Evolutionary conservation across 2,888 invertebrate species (phyloP).

Genomic region (Eupithecia exiguata): DNA sequence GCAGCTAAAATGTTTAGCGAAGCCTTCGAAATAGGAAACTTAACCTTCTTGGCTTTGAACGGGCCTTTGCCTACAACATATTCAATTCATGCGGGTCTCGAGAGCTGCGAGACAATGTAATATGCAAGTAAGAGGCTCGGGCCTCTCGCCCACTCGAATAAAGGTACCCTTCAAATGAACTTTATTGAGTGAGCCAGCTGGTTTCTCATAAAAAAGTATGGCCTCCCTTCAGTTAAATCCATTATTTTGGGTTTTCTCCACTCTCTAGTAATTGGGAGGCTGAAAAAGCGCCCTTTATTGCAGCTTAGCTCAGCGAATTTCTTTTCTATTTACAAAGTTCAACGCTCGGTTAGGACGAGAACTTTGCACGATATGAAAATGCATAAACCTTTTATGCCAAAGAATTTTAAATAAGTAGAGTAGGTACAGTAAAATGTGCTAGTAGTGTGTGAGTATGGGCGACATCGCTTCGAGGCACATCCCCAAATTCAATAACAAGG

Average conservation of each 20-base stretch:
- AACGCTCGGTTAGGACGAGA: slow-evolving; percentile 4
- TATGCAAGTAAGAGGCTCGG: slow-evolving; percentile 44
- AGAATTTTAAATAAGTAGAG: slow-evolving; percentile 45
- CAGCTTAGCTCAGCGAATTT: slow-evolving; percentile 34
- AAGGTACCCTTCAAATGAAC: slow-evolving; percentile 64
- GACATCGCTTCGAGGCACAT: slow-evolving; percentile 61
- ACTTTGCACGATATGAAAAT: slow-evolving; percentile 20
- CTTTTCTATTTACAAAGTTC: slow-evolving; percentile 37
- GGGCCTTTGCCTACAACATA: slow-evolving; percentile 15
- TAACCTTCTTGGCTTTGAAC: slow-evolving; percentile 13
- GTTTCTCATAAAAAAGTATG: slow-evolving; percentile 64
- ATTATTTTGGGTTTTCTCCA: slow-evolving; percentile 51
- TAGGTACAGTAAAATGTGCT: neutral
- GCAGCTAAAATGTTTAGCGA: slow-evolving; percentile 13
- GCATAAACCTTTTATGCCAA: slow-evolving; percentile 22
- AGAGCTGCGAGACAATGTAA: slow-evolving; percentile 58
- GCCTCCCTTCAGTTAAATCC: slow-evolving; percentile 55
- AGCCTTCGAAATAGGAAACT: slow-evolving; percentile 12
- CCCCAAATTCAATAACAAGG: slow-evolving; percentile 78
- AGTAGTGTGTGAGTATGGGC: slow-evolving; percentile 26
- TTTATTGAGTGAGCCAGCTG: slow-evolving; percentile 69
- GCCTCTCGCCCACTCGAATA: slow-evolving; percentile 56
- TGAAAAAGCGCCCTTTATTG: slow-evolving; percentile 39
- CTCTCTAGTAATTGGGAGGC: slow-evolving; percentile 47
- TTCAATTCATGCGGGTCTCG: slow-evolving; percentile 44